Evolutionary conservation across 2,797 vertebrate species (phyloP).

Genomic region (Masticophis lateralis): DNA sequence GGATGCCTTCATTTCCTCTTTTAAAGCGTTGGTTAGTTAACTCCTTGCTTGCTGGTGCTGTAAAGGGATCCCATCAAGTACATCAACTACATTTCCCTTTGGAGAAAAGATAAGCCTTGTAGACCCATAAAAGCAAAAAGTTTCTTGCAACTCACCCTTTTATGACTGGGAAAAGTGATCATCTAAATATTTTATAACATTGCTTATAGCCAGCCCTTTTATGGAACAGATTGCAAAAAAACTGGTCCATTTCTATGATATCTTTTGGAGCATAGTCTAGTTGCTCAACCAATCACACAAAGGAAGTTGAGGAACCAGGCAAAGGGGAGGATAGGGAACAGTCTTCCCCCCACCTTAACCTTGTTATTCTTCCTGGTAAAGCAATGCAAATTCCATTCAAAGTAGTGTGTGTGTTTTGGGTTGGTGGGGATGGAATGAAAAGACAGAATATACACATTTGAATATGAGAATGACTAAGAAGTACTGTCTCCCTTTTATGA

Average conservation of each 20-base stretch:
- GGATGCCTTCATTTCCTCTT: constrained; percentile 43
- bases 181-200: not conserved
- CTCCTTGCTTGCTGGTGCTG: constrained; percentile 11
- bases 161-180: not conserved
- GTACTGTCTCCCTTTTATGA: not conserved
- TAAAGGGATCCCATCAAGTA: not conserved
- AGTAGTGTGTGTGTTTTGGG: not conserved
- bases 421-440: not conserved
- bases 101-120: not conserved
- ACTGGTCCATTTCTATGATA: not conserved
- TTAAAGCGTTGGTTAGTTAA: constrained; percentile 31
- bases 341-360: no score
- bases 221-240: not conserved
- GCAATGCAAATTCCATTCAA: not conserved
- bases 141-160: not conserved
- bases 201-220: not conserved
- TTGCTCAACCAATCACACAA: not conserved
- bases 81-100: not conserved
- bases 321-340: not conserved
- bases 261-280: not conserved
- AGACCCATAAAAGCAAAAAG: not conserved
- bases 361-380: not conserved
- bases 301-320: not conserved
- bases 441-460: not conserved
- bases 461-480: not conserved